phyloP scores from a whole-genome alignment of 1,140 invertebrate species.

The Camponotus pennsylvanicus region DNA sequence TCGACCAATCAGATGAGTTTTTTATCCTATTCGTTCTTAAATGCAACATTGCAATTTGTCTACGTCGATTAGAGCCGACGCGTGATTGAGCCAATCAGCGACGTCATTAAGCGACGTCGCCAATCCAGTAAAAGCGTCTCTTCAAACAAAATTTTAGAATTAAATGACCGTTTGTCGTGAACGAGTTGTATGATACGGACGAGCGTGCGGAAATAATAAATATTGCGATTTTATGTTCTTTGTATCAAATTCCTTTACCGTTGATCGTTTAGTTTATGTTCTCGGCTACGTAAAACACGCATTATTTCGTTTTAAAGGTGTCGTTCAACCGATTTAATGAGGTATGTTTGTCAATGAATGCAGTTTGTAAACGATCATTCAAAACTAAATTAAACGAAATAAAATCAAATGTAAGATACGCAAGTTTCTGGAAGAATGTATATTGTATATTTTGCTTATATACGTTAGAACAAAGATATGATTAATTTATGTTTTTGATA shows the following conservation, averaged over 20 bases:
- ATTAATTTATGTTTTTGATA: neutral
- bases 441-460: neutral
- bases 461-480: neutral
- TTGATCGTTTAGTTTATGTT: neutral
- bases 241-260: neutral
- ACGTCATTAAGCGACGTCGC: neutral
- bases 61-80: too few relatives aligned
- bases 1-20: too few relatives aligned
- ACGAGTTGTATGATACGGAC: too few relatives aligned
- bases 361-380: neutral
- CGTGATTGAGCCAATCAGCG: constrained; percentile 13
- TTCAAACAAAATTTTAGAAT: constrained; percentile 38
- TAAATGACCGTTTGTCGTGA: constrained; percentile 18
- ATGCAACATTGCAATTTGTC: too few relatives aligned
- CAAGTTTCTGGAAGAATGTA: neutral
- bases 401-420: neutral
- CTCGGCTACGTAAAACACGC: too few relatives aligned
- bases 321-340: neutral
- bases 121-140: neutral
- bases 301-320: neutral
- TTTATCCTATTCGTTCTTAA: too few relatives aligned
- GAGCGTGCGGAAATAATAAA: neutral
- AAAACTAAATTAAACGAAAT: neutral
- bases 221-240: neutral
- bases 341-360: constrained; percentile 1